Percentiles rank a stretch among this genome's conserved stretches.
These are phyloP conservation scores for Tiphia femorata DNA, from an alignment of 2,888 invertebrate genomes.

Conservation along the genomic window DNA sequence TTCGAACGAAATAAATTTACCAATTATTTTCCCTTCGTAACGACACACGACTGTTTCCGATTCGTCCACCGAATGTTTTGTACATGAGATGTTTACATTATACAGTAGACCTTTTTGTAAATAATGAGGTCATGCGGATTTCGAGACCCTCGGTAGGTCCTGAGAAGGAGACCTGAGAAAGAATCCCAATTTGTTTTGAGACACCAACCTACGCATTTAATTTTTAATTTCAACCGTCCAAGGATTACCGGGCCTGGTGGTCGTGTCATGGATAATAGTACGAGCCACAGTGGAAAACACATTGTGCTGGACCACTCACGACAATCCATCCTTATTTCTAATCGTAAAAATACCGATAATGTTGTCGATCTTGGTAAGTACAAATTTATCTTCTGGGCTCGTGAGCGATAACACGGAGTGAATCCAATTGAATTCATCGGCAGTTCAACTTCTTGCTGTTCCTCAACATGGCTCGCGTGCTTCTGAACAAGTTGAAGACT, in stretches of 20 bases:
- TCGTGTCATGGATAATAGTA: constrained; percentile 74
- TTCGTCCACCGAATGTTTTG: no score
- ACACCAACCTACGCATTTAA: constrained; percentile 2
- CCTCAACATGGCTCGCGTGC: constrained; percentile 73
- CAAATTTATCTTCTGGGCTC: background rate
- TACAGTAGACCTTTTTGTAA: no score
- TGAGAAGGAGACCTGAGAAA: no score
- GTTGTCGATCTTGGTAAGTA: constrained; percentile 73
- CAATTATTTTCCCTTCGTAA: no score
- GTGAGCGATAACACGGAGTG: background rate
- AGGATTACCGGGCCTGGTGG: constrained; percentile 73
- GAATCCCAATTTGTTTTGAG: no score
- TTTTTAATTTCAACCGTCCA: constrained; percentile 20
- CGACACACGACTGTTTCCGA: no score
- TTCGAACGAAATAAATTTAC: no score
- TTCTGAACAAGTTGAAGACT: constrained; percentile 72
- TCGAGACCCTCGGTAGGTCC: background rate
- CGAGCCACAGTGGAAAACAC: constrained; percentile 71
- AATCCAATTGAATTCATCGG: no score
- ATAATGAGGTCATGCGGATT: background rate
- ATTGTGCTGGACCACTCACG: constrained; percentile 74
- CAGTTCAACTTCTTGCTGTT: constrained; percentile 77
- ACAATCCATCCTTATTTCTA: constrained; percentile 70
- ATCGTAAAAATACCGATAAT: constrained; percentile 73
- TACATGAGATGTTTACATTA: no score